phyloP scores from a whole-genome alignment of 2,888 invertebrate species.

The Mythimna impura region DNA sequence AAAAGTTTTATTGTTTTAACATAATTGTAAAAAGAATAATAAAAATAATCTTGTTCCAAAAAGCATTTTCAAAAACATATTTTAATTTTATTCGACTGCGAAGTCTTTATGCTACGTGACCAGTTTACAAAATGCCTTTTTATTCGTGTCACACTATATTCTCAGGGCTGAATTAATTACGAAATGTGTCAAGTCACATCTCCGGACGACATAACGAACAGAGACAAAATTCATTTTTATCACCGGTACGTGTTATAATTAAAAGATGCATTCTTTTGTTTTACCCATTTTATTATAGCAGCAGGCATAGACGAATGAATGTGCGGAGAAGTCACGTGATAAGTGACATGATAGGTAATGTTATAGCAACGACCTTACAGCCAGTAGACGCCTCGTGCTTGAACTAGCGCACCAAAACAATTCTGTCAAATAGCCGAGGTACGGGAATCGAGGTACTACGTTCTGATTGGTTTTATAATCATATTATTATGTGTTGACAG shows the following conservation, averaged over 20 bases:
- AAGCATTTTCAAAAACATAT: neutral
- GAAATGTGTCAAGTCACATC: conserved; percentile 48
- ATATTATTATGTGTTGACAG: too few species aligned
- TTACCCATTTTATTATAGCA: neutral
- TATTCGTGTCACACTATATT: conserved; percentile 41
- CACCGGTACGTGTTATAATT: conserved; percentile 32
- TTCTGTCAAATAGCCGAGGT: too few species aligned
- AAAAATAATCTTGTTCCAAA: neutral
- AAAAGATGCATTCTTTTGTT: conserved; percentile 24
- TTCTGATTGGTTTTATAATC: too few species aligned
- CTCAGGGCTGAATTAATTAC: conserved; percentile 48
- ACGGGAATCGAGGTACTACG: too few species aligned
- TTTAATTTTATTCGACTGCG: conserved; percentile 39
- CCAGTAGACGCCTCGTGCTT: too few species aligned
- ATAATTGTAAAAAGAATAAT: neutral
- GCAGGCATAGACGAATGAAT: too few species aligned
- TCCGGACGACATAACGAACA: conserved; percentile 39
- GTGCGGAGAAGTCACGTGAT: too few species aligned
- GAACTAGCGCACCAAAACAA: too few species aligned
- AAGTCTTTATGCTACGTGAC: conserved; percentile 52
- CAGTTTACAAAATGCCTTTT: conserved; percentile 38
- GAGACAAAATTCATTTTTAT: conserved; percentile 36
- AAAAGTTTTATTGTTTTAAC: too few species aligned
- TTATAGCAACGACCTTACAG: too few species aligned
- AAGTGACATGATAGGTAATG: too few species aligned